Evolutionary conservation across 2,113 vertebrate genomes (phyloP).

Genomic region (Perca schrenkii): DNA sequence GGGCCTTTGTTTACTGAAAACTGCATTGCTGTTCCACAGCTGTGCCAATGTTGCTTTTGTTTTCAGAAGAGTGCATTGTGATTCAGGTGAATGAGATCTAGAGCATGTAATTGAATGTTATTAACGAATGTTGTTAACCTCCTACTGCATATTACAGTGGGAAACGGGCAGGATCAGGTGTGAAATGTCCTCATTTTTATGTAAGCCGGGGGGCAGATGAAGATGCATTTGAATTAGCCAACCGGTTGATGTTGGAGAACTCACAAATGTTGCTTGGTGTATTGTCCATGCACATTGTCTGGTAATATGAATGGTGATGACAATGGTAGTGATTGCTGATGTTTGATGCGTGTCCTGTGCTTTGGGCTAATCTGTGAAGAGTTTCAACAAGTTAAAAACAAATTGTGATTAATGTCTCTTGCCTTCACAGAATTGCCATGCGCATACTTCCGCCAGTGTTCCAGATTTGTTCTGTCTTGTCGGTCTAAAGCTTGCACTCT

Average conservation of each 20-base stretch:
- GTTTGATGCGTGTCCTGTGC: conserved; percentile 17
- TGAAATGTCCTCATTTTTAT: conserved; percentile 16
- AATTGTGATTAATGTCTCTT: conserved; percentile 21
- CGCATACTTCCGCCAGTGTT: background rate
- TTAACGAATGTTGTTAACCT: conserved; percentile 27
- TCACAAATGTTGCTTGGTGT: conserved; percentile 3
- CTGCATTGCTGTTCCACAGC: conserved; percentile 39
- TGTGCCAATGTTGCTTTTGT: conserved; percentile 35
- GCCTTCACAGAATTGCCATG: conserved; percentile 21
- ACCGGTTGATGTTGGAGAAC: conserved; percentile 5
- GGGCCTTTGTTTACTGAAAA: conserved; percentile 15
- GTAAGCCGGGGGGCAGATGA: background rate
- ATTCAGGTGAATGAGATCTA: conserved; percentile 69
- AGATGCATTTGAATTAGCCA: background rate
- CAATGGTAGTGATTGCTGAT: background rate
- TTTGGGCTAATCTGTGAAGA: conserved; percentile 33
- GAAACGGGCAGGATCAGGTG: conserved; percentile 42
- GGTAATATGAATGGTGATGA: background rate
- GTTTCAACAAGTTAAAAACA: background rate
- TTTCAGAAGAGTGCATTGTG: conserved; percentile 23
- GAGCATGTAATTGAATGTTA: conserved; percentile 68
- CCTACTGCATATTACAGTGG: background rate
- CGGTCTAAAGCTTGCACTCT: background rate
- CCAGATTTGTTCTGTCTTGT: background rate
- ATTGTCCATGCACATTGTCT: conserved; percentile 12